Evolutionary conservation across 2,888 invertebrate species (phyloP), one percentile per base, ranked within the genome.

Genomic region (Cyclophora albipunctata): DNA sequence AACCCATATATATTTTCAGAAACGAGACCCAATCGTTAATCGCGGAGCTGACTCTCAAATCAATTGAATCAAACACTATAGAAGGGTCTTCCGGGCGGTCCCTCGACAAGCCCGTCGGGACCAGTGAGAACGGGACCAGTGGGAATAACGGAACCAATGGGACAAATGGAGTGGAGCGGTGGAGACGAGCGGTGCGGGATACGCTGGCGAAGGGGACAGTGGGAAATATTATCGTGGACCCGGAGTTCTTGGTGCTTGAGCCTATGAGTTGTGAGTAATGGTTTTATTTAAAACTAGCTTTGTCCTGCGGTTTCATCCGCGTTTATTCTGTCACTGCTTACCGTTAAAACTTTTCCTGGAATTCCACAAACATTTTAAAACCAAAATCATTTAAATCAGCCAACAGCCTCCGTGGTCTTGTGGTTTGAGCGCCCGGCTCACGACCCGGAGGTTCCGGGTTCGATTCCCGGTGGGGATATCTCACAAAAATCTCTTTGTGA

Each of bases 181-280:
- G 89, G 66, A 90, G 93, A 70, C 81, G 90, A 34, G 91, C 92
- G 0, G 82, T 97, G 2, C 80, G 90, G 53, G 93, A 94, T 43
- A 93, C 93, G 5, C 88, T 97, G 1, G 88, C 91, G 2, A 90
- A 86, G 0, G 96, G 96, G 3, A 90, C 90, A 65, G 93, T 96
- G 4, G 97, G 96, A 1, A 93, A 93, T 37, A 78, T 97, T 2
- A 92, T 91, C 34, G 93, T 97, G 0, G 96, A 97, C 77, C 95
- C 96, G 0, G 92, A 93, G 53, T 96, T 93, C 73, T 81, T 96
- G 53, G 91, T 93, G 48, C 92, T 96, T 64, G 91, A 92, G 66
- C 91, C 94, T 2, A 90, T 91, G 55, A 91, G 92, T 71, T 87
- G 96, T 95, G 78, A 91, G 93, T 90, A 34, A 7, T 45, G 7